Base-by-base conservation (phyloP, 2,113 vertebrate genomes). In the Chaetura pelagica region DNA sequence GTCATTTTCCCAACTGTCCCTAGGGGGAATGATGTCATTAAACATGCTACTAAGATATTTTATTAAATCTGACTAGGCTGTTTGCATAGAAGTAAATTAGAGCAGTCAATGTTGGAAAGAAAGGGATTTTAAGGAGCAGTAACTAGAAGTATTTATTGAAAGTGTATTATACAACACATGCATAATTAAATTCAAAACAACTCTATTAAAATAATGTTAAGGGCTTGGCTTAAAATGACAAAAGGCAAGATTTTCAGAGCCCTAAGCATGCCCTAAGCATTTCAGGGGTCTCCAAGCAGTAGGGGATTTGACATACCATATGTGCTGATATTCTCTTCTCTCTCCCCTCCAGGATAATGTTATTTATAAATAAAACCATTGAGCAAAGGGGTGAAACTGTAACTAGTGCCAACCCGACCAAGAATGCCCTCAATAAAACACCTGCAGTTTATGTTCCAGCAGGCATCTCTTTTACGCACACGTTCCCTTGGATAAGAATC, bases 11-110 rank as follows among this genome's bases (percentile, higher is more conserved):
- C 94, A 87, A 78, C 93, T 81, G 91, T 96, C 96, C 97, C 76
- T 61, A 87, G 82, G 94, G 97, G 93, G 84, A 94, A 97, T 98
- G 97, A 98, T 97, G 98, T 98, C 98, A 98, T 96, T 95, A 92
- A 93, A 92, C 85, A 89, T 95, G 94, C 82, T 86, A 84, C 76
- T 95, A 90, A 98, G 97, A 97, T 91, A 97, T 96, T 97, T 97
- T 95, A 97, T 97, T 96, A 97, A 97, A 95, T 93, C 94, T 90
- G 97, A 98, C 74, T 96, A 96, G 97, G 94, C 64, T 89, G 86
- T 98, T 96, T 97, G 96, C 96, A 93, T 96, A 94, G 95, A 97
- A 94, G 96, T 97, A 97, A 97, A 97, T 98, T 96, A 97, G 87
- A 85, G 59, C 57, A 94, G 97, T 97, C 92, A 35, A 97, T 97